Evolutionary conservation across 2,888 invertebrate species (phyloP).

Genomic region (Copidosoma aretas): DNA sequence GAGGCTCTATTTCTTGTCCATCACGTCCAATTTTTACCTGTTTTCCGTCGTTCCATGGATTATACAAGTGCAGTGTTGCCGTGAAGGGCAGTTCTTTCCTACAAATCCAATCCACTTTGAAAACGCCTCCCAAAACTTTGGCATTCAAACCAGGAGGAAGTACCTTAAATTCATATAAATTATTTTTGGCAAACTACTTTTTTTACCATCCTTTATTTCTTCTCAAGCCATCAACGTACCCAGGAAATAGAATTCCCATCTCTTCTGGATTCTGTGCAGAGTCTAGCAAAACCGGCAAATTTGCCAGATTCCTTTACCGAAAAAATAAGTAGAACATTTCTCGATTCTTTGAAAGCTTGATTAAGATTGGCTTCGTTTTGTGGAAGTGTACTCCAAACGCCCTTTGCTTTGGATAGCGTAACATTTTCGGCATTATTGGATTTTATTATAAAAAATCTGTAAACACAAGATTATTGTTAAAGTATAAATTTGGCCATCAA

Average conservation of each 20-base stretch:
- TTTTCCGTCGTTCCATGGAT: constrained; percentile 98
- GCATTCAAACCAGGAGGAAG: constrained; percentile 92
- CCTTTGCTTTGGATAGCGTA: constrained; percentile 90
- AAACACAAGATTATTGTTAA: constrained; percentile 8
- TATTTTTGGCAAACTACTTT: neutral
- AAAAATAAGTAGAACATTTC: constrained; percentile 94
- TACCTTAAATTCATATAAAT: constrained; percentile 56
- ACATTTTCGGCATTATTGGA: constrained; percentile 98
- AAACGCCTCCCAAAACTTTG: constrained; percentile 92
- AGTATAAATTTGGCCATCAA: neutral
- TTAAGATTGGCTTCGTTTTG: constrained; percentile 96
- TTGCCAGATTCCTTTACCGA: constrained; percentile 98
- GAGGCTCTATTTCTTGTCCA: constrained; percentile 97
- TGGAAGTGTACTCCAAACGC: constrained; percentile 97
- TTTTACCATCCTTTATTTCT: constrained; percentile 3
- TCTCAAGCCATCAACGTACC: constrained; percentile 64
- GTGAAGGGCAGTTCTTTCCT: constrained; percentile 92
- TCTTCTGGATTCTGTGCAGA: constrained; percentile 86
- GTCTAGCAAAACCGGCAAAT: constrained; percentile 91
- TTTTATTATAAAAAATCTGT: constrained; percentile 91
- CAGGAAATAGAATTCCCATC: constrained; percentile 90
- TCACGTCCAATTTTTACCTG: constrained; percentile 99
- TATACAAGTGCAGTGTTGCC: constrained; percentile 90
- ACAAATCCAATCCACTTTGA: constrained; percentile 97
- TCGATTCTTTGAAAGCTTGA: constrained; percentile 89